phyloP scores from a whole-genome alignment of 2,888 invertebrate species.

The Trichacis sp. region DNA sequence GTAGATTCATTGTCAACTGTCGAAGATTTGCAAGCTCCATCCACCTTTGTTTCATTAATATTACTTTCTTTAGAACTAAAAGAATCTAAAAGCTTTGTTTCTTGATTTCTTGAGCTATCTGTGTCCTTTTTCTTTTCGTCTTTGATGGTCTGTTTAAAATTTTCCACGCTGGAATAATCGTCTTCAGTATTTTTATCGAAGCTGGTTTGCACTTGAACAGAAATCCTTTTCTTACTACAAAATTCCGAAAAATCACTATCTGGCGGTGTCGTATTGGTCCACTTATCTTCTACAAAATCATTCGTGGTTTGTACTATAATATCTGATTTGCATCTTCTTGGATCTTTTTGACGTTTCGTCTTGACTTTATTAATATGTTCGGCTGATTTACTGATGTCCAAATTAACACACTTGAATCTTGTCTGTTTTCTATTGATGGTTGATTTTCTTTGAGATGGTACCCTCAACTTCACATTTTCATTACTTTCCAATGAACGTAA shows the following conservation, averaged over 20 bases:
- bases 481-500: conserved; percentile 14
- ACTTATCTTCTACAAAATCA: conserved; percentile 53
- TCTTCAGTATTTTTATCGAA: conserved; percentile 46
- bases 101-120: conserved; percentile 14
- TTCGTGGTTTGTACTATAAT: conserved; percentile 57
- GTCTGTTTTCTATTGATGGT: conserved; percentile 50
- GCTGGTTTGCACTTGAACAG: conserved; percentile 63
- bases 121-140: conserved; percentile 52
- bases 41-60: too few relatives aligned
- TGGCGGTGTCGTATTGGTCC: conserved; percentile 62
- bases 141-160: conserved; percentile 50
- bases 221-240: conserved; percentile 47
- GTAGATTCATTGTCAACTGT: conserved; percentile 50
- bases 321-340: conserved; percentile 60
- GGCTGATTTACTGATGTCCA: conserved; percentile 59
- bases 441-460: conserved; percentile 21
- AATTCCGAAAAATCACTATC: conserved; percentile 48
- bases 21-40: conserved; percentile 30
- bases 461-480: conserved; percentile 1
- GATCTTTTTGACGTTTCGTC: conserved; percentile 57
- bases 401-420: conserved; percentile 54
- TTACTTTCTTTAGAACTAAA: background rate
- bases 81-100: conserved; percentile 6
- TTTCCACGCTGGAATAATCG: background rate
- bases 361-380: conserved; percentile 52